A percentile compares a stretch with the other conserved stretches of the same genome.
phyloP scores from a whole-genome alignment of 2,113 vertebrate genomes.

The Bufo bufo region DNA sequence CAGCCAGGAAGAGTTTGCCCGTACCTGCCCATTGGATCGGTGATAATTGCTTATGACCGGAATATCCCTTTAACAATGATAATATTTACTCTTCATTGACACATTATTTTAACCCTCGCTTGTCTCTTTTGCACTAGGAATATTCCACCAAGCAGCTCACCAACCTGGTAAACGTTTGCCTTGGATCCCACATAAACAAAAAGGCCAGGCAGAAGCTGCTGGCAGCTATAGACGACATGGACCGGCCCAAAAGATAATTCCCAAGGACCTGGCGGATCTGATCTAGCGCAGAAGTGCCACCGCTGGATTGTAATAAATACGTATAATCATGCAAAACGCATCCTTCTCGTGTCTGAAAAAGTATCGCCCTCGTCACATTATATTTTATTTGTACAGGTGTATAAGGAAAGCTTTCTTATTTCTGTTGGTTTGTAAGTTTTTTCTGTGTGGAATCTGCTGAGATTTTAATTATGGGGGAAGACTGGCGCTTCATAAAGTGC shows the following conservation, averaged over 20 bases:
- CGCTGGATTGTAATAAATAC: neutral
- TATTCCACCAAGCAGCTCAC: conserved; percentile 97
- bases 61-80: too few species aligned
- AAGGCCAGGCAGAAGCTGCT: conserved; percentile 96
- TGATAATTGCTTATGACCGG: too few species aligned
- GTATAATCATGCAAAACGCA: neutral
- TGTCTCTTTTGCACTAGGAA: conserved; percentile 78
- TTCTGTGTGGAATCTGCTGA: neutral
- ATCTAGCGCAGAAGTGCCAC: neutral
- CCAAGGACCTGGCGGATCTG: neutral
- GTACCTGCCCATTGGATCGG: too few species aligned
- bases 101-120: neutral
- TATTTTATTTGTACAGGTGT: conserved; percentile 17
- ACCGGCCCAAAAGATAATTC: conserved; percentile 93
- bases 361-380: neutral
- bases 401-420: neutral
- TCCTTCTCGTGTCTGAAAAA: neutral
- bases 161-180: conserved; percentile 95
- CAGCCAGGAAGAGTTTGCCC: too few species aligned
- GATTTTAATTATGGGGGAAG: neutral
- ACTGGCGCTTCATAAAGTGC: too few species aligned
- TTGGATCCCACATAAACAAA: conserved; percentile 98
- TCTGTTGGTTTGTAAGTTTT: neutral
- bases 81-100: too few species aligned
- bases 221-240: conserved; percentile 92